These are phyloP conservation scores for Falcaria lacertinaria DNA, from an alignment of 2,888 invertebrate genomes.

Conservation along the genomic window DNA sequence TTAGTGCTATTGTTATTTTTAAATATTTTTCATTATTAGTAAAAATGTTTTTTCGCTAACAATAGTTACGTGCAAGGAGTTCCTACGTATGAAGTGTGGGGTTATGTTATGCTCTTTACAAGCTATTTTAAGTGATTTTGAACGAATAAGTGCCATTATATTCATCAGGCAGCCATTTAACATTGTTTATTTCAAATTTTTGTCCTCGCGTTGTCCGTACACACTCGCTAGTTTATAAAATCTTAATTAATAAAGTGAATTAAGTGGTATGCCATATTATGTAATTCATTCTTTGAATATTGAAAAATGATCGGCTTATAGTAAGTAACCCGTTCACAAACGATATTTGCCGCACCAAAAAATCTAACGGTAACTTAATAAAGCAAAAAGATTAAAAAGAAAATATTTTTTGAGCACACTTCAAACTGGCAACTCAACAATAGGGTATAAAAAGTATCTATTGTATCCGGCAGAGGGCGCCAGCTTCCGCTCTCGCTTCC, in stretches of 20 bases:
- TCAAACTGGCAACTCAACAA: slow-evolving; percentile 39
- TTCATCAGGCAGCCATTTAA: not conserved
- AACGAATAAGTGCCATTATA: not conserved
- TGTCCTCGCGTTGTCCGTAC: too few relatives aligned
- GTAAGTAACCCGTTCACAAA: not conserved
- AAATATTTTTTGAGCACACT: slow-evolving; percentile 41
- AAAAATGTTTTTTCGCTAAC: slow-evolving; percentile 4
- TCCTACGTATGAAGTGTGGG: not conserved
- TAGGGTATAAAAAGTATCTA: slow-evolving; percentile 54
- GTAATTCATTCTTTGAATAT: too few relatives aligned
- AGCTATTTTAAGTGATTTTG: not conserved
- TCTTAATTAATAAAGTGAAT: too few relatives aligned
- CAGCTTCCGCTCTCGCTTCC: slow-evolving; percentile 48
- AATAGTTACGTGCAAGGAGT: slow-evolving; percentile 1
- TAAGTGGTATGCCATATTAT: too few relatives aligned
- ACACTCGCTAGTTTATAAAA: too few relatives aligned
- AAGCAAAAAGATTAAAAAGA: slow-evolving; percentile 16
- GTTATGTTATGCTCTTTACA: not conserved
- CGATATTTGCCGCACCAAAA: slow-evolving; percentile 2
- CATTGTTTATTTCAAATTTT: too few relatives aligned
- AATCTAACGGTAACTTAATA: not conserved
- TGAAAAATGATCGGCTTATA: not conserved
- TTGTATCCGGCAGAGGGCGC: slow-evolving; percentile 46
- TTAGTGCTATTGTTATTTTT: slow-evolving; percentile 22
- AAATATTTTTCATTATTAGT: slow-evolving; percentile 24